Conservation (phyloP, 2,888 invertebrate species). For the Phania funesta region DNA sequence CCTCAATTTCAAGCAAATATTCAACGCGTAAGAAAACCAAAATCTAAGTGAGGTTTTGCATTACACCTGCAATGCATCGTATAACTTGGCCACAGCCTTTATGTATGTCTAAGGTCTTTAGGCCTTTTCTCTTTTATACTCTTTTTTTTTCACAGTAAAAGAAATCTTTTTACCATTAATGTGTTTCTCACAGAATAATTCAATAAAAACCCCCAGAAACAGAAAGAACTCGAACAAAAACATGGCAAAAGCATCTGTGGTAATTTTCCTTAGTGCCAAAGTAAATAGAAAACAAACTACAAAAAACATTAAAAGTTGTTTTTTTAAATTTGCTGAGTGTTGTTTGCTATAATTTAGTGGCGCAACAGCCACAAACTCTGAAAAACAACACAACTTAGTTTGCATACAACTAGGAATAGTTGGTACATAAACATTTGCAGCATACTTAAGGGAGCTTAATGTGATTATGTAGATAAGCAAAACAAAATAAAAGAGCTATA, state of each 20-base stretch:
- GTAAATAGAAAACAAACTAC: constrained; percentile 1
- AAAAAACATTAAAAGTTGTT: not conserved
- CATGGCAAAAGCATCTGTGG: constrained; percentile 1
- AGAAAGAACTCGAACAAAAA: not conserved
- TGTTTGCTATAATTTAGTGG: constrained; percentile 45
- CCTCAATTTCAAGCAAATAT: no score
- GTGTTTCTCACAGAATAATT: not conserved
- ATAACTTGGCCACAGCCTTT: no score
- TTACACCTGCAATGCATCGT: no score
- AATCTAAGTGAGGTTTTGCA: no score
- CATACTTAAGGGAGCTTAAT: constrained; percentile 50
- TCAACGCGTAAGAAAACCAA: no score
- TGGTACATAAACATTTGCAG: constrained; percentile 35
- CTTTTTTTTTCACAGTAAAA: not conserved
- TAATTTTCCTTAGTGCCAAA: constrained; percentile 31
- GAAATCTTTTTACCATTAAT: no score
- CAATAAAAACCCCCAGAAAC: not conserved
- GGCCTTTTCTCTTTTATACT: constrained; percentile 4
- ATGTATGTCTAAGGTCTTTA: constrained; percentile 54
- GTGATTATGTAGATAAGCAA: constrained; percentile 24
- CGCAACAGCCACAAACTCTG: constrained; percentile 17
- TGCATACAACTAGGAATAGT: constrained; percentile 29
- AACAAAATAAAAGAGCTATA: constrained; percentile 9
- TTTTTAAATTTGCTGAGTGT: constrained; percentile 33
- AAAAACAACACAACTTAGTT: constrained; percentile 14